A percentile compares a stretch with the other conserved stretches of the same genome.
Evolutionary conservation across 2,113 vertebrate genomes (phyloP).

Genomic region (Gila orcuttii): DNA sequence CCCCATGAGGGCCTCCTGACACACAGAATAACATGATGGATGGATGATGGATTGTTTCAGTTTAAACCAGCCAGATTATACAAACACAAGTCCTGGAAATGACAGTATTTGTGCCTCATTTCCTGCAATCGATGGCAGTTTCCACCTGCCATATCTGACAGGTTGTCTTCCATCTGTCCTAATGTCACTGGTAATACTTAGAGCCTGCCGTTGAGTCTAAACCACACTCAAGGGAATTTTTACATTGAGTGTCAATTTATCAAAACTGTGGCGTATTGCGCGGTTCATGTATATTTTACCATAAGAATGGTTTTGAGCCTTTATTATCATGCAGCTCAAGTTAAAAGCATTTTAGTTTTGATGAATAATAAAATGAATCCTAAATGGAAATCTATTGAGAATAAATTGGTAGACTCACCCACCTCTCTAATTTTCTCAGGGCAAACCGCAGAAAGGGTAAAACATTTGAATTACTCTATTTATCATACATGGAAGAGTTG

Average conservation of each 20-base stretch:
- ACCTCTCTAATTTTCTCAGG: no score
- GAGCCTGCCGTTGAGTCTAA: neutral
- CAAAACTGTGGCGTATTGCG: neutral
- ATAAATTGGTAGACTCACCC: no score
- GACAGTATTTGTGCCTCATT: conserved; percentile 21
- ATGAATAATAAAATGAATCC: no score
- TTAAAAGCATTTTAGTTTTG: no score
- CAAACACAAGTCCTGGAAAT: conserved; percentile 13
- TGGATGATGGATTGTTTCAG: conserved; percentile 8
- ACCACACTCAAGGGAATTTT: neutral
- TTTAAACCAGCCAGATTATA: neutral
- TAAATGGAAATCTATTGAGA: no score
- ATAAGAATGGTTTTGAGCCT: neutral
- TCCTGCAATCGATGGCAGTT: neutral
- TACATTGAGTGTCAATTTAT: neutral
- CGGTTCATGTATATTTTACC: neutral
- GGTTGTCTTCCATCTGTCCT: conserved; percentile 4
- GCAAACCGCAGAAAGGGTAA: no score
- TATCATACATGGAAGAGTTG: no score
- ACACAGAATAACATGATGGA: conserved; percentile 6
- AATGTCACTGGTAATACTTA: neutral
- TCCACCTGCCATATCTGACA: conserved; percentile 25
- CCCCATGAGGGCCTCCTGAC: neutral
- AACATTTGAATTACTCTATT: no score
- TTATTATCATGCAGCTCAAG: no score